These are phyloP conservation scores for Apotomis betuletana DNA, from an alignment of 2,888 invertebrate genomes.

Conservation along the genomic window DNA sequence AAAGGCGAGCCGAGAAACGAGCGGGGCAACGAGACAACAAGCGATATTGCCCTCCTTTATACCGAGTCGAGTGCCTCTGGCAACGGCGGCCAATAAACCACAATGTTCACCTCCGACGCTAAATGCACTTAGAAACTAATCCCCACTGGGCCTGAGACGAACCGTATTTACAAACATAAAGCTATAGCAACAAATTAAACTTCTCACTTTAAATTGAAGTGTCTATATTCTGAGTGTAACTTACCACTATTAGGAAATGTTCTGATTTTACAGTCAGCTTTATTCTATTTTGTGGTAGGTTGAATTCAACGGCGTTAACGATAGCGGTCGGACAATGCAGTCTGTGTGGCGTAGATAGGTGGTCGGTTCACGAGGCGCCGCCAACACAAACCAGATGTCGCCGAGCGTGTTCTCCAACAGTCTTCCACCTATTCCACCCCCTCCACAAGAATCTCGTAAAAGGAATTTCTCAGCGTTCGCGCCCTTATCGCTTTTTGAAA, in stretches of 20 bases:
- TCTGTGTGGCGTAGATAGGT: constrained; percentile 24
- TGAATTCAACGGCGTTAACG: constrained; percentile 7
- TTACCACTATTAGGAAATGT: neutral
- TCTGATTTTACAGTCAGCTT: neutral
- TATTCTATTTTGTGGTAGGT: neutral
- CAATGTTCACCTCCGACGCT: constrained; percentile 40
- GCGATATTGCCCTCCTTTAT: constrained; percentile 39
- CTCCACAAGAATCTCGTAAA: constrained; percentile 78
- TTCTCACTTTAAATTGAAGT: constrained; percentile 12
- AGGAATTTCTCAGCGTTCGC: constrained; percentile 73
- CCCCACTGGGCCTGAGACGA: constrained; percentile 31
- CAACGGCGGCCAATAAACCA: constrained; percentile 36
- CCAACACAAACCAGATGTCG: constrained; percentile 77
- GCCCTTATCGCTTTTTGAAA: constrained; percentile 82
- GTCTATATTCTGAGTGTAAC: neutral
- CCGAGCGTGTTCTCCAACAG: constrained; percentile 57
- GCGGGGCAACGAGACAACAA: constrained; percentile 24
- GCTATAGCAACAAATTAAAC: constrained; percentile 24
- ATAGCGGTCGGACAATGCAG: constrained; percentile 10
- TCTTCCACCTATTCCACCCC: constrained; percentile 49
- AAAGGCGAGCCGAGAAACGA: constrained; percentile 15
- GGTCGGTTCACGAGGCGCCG: constrained; percentile 51
- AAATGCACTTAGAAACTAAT: constrained; percentile 41
- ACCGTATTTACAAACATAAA: constrained; percentile 32
- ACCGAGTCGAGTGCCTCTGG: constrained; percentile 34